Base-by-base conservation (phyloP, 2,113 vertebrate genomes). In the Lampris megalopsis region DNA sequence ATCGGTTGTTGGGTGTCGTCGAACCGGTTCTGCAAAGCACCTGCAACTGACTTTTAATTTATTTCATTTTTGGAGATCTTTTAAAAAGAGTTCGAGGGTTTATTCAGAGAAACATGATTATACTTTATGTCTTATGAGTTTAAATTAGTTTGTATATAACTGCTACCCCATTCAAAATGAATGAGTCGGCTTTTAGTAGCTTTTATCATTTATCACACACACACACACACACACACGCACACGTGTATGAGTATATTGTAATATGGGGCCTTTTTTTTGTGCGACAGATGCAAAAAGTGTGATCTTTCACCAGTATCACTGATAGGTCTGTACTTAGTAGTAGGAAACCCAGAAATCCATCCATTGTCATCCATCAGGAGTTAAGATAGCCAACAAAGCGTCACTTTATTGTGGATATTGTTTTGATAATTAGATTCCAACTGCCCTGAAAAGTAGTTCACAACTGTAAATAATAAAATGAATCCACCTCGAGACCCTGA, bases 131-230 rank as follows among this genome's bases (percentile, higher is more conserved):
- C 59, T 24, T 73, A 72, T 86, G 81, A 89, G 66, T 89, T 24
- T 84, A 68, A 72, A 73, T 84, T 69, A 58, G 79, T 89, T 90
- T 93, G 88, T 93, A 92, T 86, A 91, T 92, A 87, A 88, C 72
- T 61, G 77, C 63, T 75, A 75, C 85, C 90, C 71, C 73, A 85
- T 81, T 83, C 62, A 70, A 81, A 82, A 80, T 74, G 68, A 91
- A 77, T 76, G 69, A 70, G 61, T 81, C 73, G 45, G 65, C 77
- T 89, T 85, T 72, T 70, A 53, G 85, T 82, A 88, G 88, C 85
- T 85, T 92, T 92, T 86, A 43, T 89, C 71, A 89, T 86, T 91
- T 88, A 88, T 87, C 83, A 80, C 50, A 9, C 57, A 80, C 36
- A 24, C n/a, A 24, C 36, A 24, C n/a, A 24, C 42, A 57, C 24